Conservation (phyloP, 2,113 vertebrate genomes). For the Falcunculus frontatus region DNA sequence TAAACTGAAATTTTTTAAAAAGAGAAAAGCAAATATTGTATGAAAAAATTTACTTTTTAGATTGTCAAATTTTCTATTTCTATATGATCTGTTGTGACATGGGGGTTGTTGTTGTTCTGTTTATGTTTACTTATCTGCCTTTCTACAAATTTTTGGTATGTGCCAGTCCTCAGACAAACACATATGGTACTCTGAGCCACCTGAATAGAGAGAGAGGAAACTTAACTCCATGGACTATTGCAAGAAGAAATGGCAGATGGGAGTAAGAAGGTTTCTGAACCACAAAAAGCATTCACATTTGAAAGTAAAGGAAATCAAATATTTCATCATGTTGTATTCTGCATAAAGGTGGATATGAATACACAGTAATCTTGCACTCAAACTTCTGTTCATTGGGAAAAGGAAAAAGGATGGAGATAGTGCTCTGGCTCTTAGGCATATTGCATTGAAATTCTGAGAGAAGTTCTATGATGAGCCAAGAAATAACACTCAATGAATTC, state of each 20-base stretch:
- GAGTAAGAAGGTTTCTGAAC: background rate
- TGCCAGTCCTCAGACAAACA: background rate
- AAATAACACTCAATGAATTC: background rate
- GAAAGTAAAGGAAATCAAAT: background rate
- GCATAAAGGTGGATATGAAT: background rate
- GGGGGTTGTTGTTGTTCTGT: accelerated
- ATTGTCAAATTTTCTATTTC: background rate
- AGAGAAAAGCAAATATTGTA: background rate
- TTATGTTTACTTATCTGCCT: background rate
- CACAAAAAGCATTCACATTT: background rate
- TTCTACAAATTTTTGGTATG: background rate
- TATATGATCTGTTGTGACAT: accelerated
- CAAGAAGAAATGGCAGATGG: background rate
- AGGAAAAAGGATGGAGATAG: background rate
- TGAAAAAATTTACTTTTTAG: background rate
- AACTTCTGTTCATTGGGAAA: background rate
- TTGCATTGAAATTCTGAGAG: background rate
- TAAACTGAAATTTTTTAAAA: background rate
- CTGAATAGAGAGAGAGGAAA: background rate
- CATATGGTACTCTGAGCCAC: background rate
- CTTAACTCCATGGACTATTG: background rate
- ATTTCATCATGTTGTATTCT: background rate
- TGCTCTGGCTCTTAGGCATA: background rate
- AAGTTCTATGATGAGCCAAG: background rate
- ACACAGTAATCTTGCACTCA: background rate